Base-by-base conservation (phyloP, 2,888 invertebrate genomes). In the Luperina nickerlii region DNA sequence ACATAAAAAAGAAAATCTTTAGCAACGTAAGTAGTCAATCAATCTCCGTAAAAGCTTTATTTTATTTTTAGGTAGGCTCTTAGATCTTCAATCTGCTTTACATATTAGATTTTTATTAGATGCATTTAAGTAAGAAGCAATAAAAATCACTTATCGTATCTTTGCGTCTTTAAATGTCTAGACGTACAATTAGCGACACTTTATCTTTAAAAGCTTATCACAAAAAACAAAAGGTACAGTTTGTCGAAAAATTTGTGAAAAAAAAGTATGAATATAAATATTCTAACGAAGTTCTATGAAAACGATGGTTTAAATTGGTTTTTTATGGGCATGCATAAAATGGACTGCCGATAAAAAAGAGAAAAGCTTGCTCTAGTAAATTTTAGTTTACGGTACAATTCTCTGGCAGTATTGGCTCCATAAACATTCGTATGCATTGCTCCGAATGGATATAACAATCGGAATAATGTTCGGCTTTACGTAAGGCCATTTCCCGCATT, bases 341-440 rank as follows among this genome's bases (percentile, higher is more conserved):
- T 91, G 89, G 88, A 91, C 90, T 88, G 84, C 88, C 89, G 89
- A 92, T 92, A 92, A 92, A 94, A 95, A 93, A 93, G 92, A 57
- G 90, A 86, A 92, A 93, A 94, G 87, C 90, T 91, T 90, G 91
- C 91, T 92, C 92, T 92, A 93, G 93, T 94, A 94, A 93, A 95
- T 93, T 94, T 94, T 93, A 93, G 93, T 95, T 95, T 94, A 94
- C 93, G 88, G 92, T 90, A 89, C 90, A 91, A 92, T 89, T 90
- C 90, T 91, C 92, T 87, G 88, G 90, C 90, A 90, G 91, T 94
- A 94, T 95, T 94, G 94, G 91, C 76, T 85, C 89, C 88, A 93
- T 95, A 95, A 95, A 95, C 93, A 94, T 93, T 93, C 92, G 93
- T 93, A 92, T 93, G 92, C 91, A 91, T 89, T 92, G 92, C 91